phyloP scores from a whole-genome alignment of 2,113 vertebrate species.

The Tenebrosternarchus preto region DNA sequence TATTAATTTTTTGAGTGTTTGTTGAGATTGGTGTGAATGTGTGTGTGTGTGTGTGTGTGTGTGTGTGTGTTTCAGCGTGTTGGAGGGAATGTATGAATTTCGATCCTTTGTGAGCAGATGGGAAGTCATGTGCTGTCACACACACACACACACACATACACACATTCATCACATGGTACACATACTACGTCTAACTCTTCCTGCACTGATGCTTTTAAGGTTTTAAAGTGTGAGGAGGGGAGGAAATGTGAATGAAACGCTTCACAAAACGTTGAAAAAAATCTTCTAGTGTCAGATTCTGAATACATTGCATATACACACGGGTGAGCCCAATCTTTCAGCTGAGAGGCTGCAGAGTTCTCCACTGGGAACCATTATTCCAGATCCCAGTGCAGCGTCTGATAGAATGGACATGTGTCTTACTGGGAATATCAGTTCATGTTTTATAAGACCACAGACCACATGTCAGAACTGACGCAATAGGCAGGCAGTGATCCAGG shows the following conservation, averaged over 20 bases:
- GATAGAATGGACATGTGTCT: slow-evolving; percentile 22
- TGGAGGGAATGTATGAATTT: background rate
- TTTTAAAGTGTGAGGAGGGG: slow-evolving; percentile 34
- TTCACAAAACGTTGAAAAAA: slow-evolving; percentile 22
- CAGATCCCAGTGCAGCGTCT: slow-evolving; percentile 18
- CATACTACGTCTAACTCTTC: slow-evolving; percentile 43
- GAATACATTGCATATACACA: background rate
- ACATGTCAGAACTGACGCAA: background rate
- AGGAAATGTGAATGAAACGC: slow-evolving; percentile 31
- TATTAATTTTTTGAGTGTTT: too few relatives aligned
- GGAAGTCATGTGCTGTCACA: slow-evolving; percentile 39
- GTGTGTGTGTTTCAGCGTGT: background rate
- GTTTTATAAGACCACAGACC: background rate
- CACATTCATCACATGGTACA: slow-evolving; percentile 28
- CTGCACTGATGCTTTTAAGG: slow-evolving; percentile 43
- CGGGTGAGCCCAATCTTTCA: background rate
- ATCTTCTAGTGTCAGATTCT: slow-evolving; percentile 7
- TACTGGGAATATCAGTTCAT: background rate
- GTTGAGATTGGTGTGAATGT: too few relatives aligned
- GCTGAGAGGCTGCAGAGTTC: background rate
- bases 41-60: too few relatives aligned
- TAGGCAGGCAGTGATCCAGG: background rate
- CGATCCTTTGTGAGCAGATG: slow-evolving; percentile 35
- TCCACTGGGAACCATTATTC: slow-evolving; percentile 8
- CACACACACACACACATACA: slow-evolving; percentile 1